Base-by-base conservation (phyloP, 2,113 vertebrate species). In the Rhodinocichla rosea region DNA sequence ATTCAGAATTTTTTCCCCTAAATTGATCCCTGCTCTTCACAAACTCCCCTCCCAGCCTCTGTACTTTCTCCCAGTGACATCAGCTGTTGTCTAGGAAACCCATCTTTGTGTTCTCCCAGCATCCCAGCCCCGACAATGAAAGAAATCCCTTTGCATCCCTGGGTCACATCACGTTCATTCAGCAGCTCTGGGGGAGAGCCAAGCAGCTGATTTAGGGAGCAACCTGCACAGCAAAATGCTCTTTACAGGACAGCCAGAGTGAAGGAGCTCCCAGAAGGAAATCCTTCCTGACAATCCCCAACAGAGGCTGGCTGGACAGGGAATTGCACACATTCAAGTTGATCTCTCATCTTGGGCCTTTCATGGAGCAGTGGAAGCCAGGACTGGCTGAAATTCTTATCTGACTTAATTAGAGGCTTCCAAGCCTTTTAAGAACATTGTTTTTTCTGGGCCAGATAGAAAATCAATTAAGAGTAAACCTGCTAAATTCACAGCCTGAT, bases 91-190 rank as follows among this genome's bases (percentile, higher is more conserved):
- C 96, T 87, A 57, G 95, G 95, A 96, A 97, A 97, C 92, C 1
- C 69, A 63, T 75, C 84, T 65, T 65, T 65, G 57, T 85, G 65
- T 65, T 89, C 87, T 89, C 89, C 82, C 4, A 86, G 93, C 88
- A 94, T 94, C 89, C 89, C 7, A 0, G 73, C 76, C 69, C 49
- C 2, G 0, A 28, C 79, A 91, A 95, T 88, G 79, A 95, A 88
- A 97, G 95, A 94, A 97, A 91, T 69, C 94, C 85, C 91, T 97
- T 92, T 53, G 93, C 96, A 95, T 84, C 84, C 68, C 87, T 85
- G 83, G 95, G 87, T 94, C 91, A 89, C 91, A 83, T 74, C 91
- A 47, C 2, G 14, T 77, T 83, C 83, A 94, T 96, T 75, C 93
- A 92, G 76, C 86, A 86, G 8, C 79, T 84, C 76, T 50, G 59